phyloP scores from a whole-genome alignment of 2,797 vertebrate species.

The Acrossocheilus fasciatus region DNA sequence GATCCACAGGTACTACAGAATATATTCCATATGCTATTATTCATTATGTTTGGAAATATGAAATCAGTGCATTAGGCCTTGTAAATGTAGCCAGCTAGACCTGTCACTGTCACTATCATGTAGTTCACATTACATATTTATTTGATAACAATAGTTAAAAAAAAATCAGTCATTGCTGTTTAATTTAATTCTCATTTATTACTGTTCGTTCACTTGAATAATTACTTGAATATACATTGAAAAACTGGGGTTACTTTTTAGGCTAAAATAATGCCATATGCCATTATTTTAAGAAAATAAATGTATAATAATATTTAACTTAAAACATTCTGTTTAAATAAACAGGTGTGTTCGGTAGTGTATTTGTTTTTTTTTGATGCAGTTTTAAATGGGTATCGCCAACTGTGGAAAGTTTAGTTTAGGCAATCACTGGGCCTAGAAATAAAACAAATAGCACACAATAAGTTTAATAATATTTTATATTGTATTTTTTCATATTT shows the following conservation, averaged over 20 bases:
- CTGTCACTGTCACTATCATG: background rate
- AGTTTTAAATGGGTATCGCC: background rate
- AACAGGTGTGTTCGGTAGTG: background rate
- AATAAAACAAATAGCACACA: too few species aligned
- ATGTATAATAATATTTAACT: background rate
- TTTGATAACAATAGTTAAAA: background rate
- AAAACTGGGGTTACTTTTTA: background rate
- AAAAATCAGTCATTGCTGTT: too few species aligned
- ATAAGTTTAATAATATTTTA: background rate
- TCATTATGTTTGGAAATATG: background rate
- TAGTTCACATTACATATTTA: too few species aligned
- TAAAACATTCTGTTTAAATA: background rate
- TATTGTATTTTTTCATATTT: background rate
- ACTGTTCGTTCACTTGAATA: background rate
- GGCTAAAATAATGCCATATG: background rate
- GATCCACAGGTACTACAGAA: conserved; percentile 68
- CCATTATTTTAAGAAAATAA: background rate
- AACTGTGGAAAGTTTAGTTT: background rate
- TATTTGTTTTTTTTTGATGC: conserved; percentile 3
- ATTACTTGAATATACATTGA: background rate
- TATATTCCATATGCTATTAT: background rate
- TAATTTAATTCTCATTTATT: background rate
- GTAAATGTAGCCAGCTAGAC: background rate
- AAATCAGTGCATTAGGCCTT: background rate
- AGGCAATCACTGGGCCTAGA: background rate